A percentile compares a stretch with the other conserved stretches of the same genome.
Evolutionary conservation across 64 coral and sea anemone genomes (phyloP).

Genomic region (Montipora cactus): DNA sequence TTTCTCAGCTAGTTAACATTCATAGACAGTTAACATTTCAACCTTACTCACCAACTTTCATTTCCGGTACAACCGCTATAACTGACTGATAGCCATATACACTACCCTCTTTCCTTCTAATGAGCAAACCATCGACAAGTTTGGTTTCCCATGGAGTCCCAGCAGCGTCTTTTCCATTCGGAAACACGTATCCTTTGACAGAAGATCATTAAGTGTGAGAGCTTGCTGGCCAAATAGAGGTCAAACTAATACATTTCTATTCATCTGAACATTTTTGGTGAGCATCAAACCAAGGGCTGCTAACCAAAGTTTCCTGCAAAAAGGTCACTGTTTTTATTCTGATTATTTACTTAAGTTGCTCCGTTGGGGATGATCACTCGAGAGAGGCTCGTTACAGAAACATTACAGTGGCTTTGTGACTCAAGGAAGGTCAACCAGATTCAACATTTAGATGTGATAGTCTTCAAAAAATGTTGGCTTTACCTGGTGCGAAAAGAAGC

Average conservation of each 20-base stretch:
- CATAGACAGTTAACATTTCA: too few species aligned
- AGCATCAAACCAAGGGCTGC: too few species aligned
- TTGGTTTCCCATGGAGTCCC: slow-evolving; percentile 27
- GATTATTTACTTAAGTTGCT: too few species aligned
- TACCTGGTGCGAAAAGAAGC: not conserved
- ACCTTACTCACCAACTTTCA: slow-evolving; percentile 70
- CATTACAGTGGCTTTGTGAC: too few species aligned
- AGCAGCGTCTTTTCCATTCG: not conserved
- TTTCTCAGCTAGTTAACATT: not conserved
- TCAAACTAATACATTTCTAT: not conserved
- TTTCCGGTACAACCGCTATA: slow-evolving; percentile 42
- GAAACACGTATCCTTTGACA: slow-evolving; percentile 7
- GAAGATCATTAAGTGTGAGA: not conserved
- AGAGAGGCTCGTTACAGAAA: too few species aligned
- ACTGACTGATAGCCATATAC: slow-evolving; percentile 53
- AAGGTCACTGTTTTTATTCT: too few species aligned
- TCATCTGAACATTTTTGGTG: not conserved
- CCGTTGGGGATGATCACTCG: too few species aligned
- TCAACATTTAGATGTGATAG: too few species aligned
- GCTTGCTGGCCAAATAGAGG: not conserved
- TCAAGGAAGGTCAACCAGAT: too few species aligned
- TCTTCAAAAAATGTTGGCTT: not conserved
- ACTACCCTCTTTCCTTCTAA: slow-evolving; percentile 33
- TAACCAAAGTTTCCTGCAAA: too few species aligned
- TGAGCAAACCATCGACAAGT: not conserved